Evolutionary conservation across 2,888 invertebrate species (phyloP).

Genomic region (Agriotes lineatus): DNA sequence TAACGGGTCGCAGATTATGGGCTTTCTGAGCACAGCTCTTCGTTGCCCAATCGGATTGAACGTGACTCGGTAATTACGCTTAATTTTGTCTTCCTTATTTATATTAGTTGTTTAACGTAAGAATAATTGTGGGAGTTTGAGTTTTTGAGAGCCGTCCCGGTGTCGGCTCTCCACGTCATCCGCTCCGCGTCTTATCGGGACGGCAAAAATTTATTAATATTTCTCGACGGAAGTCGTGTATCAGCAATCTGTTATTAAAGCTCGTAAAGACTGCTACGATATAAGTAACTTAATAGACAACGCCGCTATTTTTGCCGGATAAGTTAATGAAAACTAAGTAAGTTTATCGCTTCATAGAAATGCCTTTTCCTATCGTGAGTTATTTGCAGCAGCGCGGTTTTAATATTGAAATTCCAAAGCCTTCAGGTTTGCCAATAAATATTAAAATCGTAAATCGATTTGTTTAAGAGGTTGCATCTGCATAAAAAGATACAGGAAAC

Average conservation of each 20-base stretch:
- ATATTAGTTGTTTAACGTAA: slow-evolving; percentile 43
- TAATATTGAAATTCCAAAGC: neutral
- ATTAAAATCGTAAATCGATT: too few relatives aligned
- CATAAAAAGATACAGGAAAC: too few relatives aligned
- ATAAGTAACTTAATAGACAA: slow-evolving; percentile 25
- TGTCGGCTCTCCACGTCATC: too few relatives aligned
- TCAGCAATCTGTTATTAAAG: slow-evolving; percentile 21
- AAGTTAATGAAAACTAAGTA: slow-evolving; percentile 25
- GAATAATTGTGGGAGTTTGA: slow-evolving; percentile 46
- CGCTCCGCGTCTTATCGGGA: too few relatives aligned
- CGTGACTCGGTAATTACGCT: slow-evolving; percentile 38
- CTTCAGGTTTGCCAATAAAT: too few relatives aligned
- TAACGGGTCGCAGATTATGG: slow-evolving; percentile 37
- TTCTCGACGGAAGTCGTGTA: slow-evolving; percentile 21
- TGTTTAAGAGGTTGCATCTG: too few relatives aligned
- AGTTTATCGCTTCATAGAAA: slow-evolving; percentile 14
- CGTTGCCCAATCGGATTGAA: slow-evolving; percentile 39
- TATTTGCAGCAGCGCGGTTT: too few relatives aligned
- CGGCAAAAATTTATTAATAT: slow-evolving; percentile 13
- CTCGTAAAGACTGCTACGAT: slow-evolving; percentile 15
- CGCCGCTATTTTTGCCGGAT: slow-evolving; percentile 21
- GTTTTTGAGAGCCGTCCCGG: too few relatives aligned
- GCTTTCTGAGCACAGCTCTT: slow-evolving; percentile 21
- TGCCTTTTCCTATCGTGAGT: neutral
- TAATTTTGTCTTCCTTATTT: slow-evolving; percentile 40